Evolutionary conservation across 2,888 invertebrate genomes (phyloP).

Genomic region (Aphodius granarius): DNA sequence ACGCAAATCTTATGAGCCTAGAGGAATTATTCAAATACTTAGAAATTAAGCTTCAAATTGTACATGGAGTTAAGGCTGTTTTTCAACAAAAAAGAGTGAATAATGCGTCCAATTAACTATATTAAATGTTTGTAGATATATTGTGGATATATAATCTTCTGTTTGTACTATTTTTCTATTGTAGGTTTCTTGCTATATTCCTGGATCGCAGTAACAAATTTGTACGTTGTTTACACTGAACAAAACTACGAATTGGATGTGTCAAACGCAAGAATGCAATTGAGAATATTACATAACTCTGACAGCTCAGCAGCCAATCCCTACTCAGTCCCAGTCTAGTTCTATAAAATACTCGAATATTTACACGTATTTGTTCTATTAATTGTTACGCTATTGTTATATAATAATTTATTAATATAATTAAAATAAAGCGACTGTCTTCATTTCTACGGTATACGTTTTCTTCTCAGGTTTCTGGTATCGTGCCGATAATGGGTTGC

Average conservation of each 20-base stretch:
- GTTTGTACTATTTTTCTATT: background rate
- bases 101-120: too few relatives aligned
- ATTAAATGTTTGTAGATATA: too few relatives aligned
- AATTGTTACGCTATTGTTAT: background rate
- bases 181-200: constrained; percentile 1
- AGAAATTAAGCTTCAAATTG: too few relatives aligned
- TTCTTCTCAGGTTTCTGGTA: background rate
- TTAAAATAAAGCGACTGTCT: background rate
- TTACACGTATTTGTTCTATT: too few relatives aligned
- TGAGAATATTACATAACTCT: background rate
- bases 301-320: background rate
- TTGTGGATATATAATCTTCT: too few relatives aligned
- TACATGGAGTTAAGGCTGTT: too few relatives aligned
- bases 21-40: too few relatives aligned
- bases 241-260: constrained; percentile 3
- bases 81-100: too few relatives aligned
- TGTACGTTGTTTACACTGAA: background rate
- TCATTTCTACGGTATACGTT: background rate
- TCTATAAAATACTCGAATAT: background rate
- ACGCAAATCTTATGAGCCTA: too few relatives aligned
- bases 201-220: background rate
- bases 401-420: background rate
- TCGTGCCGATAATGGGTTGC: background rate
- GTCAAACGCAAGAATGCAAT: constrained; percentile 1
- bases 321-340: background rate